Base-by-base conservation (phyloP, 1,140 invertebrate species). In the roundworm (Caenorhabditis elegans) region DNA sequence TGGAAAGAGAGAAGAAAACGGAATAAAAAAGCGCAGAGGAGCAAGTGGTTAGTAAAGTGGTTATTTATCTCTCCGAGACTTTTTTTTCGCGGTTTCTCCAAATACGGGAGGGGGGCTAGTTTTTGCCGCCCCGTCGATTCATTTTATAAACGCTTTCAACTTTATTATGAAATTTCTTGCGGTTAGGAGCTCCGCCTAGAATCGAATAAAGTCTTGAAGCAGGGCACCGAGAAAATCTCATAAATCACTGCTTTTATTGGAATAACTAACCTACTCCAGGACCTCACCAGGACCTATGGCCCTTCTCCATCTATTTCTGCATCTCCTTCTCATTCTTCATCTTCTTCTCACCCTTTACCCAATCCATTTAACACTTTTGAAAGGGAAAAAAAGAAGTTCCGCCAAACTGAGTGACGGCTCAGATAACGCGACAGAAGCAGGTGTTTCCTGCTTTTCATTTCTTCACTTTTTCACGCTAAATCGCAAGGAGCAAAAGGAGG, bases 61-160 rank as follows among this genome's bases (percentile, higher is more conserved):
- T 70, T 70, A 70, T 70, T 70, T 70, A 70, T 70, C 60, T 70
- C 60, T 70, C 60, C 60, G 60, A 70, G 60, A 70, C 60, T 70
- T 70, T 70, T 43, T 43, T 70, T 70, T 70, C 31, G 60, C 60
- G 31, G 60, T 70, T 70, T 70, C 60, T 70, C 60, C 60, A 70
- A 70, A 70, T 39, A 70, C 60, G 34, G 34, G 34, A 13, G n/a
- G 11, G 6, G 19, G n/a, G 3, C 53, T 17, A 31, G 10, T 39
- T 39, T 36, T 24, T 17, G 31, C n/a, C 34, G 22, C 60, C 60
- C 60, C 60, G 26, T 60, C 28, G 31, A 70, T 70, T 70, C 60
- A 70, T 70, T 70, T 70, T 70, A 70, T 70, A 34, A 70, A n/a
- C 34, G 60, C 60, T 70, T 70, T 70, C 60, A 70, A 70, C 31